Base-by-base conservation (phyloP, 2,888 invertebrate genomes). In the Coelopa pilipes region DNA sequence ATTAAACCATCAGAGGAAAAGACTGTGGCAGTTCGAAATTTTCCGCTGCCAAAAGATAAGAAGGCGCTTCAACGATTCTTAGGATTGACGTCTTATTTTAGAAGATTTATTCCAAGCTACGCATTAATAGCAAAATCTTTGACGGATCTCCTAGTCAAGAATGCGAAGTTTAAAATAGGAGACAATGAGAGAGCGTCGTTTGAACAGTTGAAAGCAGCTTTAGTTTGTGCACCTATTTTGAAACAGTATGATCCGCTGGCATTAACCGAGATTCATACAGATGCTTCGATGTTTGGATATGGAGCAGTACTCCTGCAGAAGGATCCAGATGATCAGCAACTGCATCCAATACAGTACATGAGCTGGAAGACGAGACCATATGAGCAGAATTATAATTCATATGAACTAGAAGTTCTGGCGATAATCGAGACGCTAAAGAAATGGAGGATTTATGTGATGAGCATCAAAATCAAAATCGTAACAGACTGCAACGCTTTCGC, bases 81-180 rank as follows among this genome's bases (percentile, higher is more conserved):
- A n/a, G 78, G 79, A 15, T 63, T 77, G 2, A 78, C 77, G 0
- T 77, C 77, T 0, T 79, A 77, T 57, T 76, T 78, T 17, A 57
- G 77, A 21, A 73, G 77, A 19, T 76, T 78, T 60, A 70, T 77
- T 7, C 55, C 65, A 49, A 49, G 72, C 21, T 77, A 73, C 19
- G 75, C 84, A 1, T 57, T 78, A 45, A 81, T 84, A 17, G 85
- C 85, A 3, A 75, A 73, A 24, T 71, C 77, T 2, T 60, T 77
- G n/a, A 70, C 73, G 0, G 72, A 77, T 57, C 15, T 76, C 12
- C 19, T 76, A n/a, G 49, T 76, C 24, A 82, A 81, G 59, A 68
- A 78, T 67, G 62, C 47, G 3, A 62, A 68, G 13, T 84, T 82
- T 69, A 68, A 73, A 24, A 81, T 79, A 69, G 75, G 74, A 9